Percentiles rank a stretch among this genome's conserved stretches.
phyloP scores from a whole-genome alignment of 2,797 vertebrate genomes.

The Morelia viridis region DNA sequence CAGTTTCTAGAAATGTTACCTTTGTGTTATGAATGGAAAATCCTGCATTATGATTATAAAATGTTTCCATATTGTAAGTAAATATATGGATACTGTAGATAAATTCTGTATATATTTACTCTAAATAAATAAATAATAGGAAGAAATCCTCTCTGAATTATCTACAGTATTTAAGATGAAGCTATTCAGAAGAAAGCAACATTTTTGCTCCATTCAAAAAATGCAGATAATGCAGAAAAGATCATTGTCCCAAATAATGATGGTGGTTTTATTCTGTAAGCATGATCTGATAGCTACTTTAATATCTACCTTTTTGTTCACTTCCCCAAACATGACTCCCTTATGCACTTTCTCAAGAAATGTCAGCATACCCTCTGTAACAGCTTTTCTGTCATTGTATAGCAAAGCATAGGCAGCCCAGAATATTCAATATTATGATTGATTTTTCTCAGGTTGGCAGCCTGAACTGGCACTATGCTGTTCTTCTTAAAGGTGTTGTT shows the following conservation, averaged over 20 bases:
- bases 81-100: neutral
- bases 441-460: constrained; percentile 32
- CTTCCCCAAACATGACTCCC: neutral
- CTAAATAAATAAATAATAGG: neutral
- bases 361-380: constrained; percentile 15
- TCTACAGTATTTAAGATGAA: neutral
- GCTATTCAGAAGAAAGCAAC: neutral
- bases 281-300: neutral
- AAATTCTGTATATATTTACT: neutral
- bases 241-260: neutral
- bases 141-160: neutral
- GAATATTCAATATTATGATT: constrained; percentile 16
- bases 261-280: neutral
- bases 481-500: constrained; percentile 28
- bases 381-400: constrained; percentile 1
- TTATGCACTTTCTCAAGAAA: neutral
- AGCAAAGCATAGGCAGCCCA: neutral
- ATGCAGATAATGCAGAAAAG: neutral
- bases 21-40: neutral
- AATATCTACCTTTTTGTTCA: neutral
- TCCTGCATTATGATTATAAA: neutral
- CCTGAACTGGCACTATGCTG: neutral
- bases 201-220: neutral
- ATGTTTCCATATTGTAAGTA: neutral
- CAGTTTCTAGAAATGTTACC: neutral